Base-by-base conservation (phyloP, 2,113 vertebrate genomes). In the Crypturellus undulatus region DNA sequence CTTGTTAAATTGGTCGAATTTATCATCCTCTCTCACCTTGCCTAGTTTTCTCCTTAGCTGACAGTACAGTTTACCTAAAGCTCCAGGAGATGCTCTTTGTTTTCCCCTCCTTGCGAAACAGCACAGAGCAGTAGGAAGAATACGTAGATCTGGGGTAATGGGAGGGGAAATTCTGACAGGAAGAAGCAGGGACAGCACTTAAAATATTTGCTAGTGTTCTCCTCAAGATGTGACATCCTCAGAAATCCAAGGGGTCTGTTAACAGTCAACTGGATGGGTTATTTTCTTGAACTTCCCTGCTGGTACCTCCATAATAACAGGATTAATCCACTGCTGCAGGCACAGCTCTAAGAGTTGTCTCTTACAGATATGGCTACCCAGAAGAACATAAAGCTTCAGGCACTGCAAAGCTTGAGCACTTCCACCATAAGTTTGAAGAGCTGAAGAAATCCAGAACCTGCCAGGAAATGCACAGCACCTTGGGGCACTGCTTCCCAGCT, bases 51-150 rank as follows among this genome's bases (percentile, higher is more conserved):
- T 82, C 10, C 34, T 79, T 34, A 17, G 45, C 7, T 62, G 59
- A 90, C 58, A 88, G 54, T 26, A 58, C 51, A 73, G 28, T 59
- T 91, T 58, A 89, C 72, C 59, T 89, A 78, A 38, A 75, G 47
- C 64, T 84, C 76, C 43, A 87, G 52, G 30, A 78, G 30, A 30
- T 70, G 63, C 42, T 54, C 54, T 22, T 60, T 42, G 24, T 47
- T 93, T 80, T 36, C 59, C 42, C 18, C 47, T 89, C 71, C 71
- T 75, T 47, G 51, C 38, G 17, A 42, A 54, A 83, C 16, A 42
- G 32, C n/a, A 82, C 19, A 77, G 62, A 64, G 15, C 19, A n/a
- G 52, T 32, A 65, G 36, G 76, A 73, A 72, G 15, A 56, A 60
- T 21, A 26, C 47, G 9, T 32, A 67, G 21, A 77, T 72, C 72